Percentiles rank a stretch among this genome's conserved stretches.
Conservation (phyloP, 2,113 vertebrate genomes). For the Hypanus sabinus region DNA sequence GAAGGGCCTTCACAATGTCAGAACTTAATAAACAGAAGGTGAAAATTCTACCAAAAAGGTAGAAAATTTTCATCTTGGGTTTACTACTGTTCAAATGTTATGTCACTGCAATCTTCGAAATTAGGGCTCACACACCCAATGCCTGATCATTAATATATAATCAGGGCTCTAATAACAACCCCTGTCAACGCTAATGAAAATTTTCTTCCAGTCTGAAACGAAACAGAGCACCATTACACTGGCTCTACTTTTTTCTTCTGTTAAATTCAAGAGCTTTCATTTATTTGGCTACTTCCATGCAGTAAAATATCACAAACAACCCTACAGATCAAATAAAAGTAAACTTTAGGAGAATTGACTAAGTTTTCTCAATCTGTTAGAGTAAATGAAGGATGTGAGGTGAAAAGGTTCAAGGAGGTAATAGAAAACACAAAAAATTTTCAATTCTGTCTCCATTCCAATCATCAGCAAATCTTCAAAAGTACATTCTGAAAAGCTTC, state of each 20-base stretch:
- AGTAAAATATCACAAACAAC: neutral
- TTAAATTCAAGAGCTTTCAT: neutral
- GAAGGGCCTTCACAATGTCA: too few species aligned
- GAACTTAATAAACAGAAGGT: too few species aligned
- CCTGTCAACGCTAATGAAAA: too few species aligned
- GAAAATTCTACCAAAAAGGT: neutral
- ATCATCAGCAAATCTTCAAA: neutral
- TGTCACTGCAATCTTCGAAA: too few species aligned
- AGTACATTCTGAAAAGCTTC: neutral
- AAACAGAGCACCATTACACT: neutral
- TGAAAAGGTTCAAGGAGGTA: neutral
- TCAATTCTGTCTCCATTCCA: neutral
- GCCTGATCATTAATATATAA: too few species aligned
- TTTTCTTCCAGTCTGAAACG: neutral
- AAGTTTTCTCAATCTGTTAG: neutral
- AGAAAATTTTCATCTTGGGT: neutral
- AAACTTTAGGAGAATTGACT: neutral
- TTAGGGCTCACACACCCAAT: too few species aligned
- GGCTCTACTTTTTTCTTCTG: neutral
- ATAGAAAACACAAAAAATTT: neutral
- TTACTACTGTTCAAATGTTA: too few species aligned
- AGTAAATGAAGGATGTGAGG: neutral
- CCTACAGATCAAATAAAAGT: neutral
- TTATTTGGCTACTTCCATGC: neutral
- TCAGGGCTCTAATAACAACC: too few species aligned